Percentiles rank a stretch among this genome's conserved stretches.
Conservation (phyloP, 35 echinoderm and acorn worm genomes). For the Holothuria glaberrima region DNA sequence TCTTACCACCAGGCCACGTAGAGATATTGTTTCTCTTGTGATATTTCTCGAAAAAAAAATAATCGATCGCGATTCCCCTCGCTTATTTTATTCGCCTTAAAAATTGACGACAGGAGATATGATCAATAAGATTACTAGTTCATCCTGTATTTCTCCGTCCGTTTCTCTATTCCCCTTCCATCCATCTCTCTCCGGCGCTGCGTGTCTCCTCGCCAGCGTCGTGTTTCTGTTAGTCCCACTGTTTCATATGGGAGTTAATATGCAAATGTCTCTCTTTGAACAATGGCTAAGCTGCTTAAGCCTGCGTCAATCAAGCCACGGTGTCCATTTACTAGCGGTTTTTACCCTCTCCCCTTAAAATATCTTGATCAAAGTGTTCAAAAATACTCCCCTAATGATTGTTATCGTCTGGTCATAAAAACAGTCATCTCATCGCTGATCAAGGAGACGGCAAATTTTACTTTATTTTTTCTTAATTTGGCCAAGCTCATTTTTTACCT, state of each 20-base stretch:
- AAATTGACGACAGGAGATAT: no score
- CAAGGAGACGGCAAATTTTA: no score
- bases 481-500: no score
- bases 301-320: constrained; percentile 14
- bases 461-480: no score
- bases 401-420: no score
- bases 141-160: neutral
- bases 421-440: no score
- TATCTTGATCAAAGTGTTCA: constrained; percentile 4
- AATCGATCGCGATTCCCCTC: no score
- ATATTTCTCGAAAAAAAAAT: no score
- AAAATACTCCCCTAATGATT: neutral
- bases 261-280: constrained; percentile 4
- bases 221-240: neutral
- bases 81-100: no score
- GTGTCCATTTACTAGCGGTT: constrained; percentile 21
- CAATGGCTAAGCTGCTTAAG: neutral
- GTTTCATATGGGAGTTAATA: constrained; percentile 32
- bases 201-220: neutral
- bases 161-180: neutral
- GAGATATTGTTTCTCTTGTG: no score
- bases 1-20: no score
- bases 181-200: neutral
- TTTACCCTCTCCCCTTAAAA: constrained; percentile 6
- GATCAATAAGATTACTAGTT: no score